Percentiles rank a stretch among this genome's conserved stretches.
Conservation (phyloP, 2,113 vertebrate species). For the Nicator chloris region DNA sequence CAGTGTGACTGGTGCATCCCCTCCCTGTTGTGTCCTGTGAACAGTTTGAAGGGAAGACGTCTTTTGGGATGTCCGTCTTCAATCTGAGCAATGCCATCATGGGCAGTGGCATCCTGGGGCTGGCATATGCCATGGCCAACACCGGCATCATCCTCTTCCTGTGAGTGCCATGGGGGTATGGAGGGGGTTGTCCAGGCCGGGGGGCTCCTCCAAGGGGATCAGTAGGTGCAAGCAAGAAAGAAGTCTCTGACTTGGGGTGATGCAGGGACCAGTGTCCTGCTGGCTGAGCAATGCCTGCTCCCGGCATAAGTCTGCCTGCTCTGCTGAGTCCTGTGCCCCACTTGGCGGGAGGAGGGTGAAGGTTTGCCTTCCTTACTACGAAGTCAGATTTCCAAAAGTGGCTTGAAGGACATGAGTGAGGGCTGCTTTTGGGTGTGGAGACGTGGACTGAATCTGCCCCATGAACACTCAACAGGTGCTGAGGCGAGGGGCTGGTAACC, state of each 20-base stretch:
- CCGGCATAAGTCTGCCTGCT: neutral
- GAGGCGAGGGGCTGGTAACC: neutral
- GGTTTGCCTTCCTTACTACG: neutral
- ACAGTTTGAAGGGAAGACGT: slow-evolving; percentile 97
- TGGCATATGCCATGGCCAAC: slow-evolving; percentile 97
- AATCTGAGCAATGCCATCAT: slow-evolving; percentile 99
- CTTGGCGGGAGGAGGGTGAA: neutral
- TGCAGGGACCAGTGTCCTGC: neutral
- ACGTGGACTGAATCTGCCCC: neutral
- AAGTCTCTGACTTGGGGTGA: neutral
- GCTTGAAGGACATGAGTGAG: fast-evolving
- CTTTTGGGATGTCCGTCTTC: slow-evolving; percentile 97
- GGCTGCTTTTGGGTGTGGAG: neutral
- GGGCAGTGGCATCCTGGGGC: slow-evolving; percentile 96
- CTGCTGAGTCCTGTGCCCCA: neutral
- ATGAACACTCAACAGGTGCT: neutral
- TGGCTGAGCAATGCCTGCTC: neutral
- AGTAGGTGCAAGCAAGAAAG: neutral
- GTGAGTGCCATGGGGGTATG: slow-evolving; percentile 73
- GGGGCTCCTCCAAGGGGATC: neutral
- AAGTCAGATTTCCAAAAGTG: neutral
- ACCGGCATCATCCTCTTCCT: slow-evolving; percentile 93
- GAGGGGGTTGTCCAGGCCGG: fast-evolving
- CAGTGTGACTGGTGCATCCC: fast-evolving
- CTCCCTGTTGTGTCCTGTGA: neutral